Percentiles rank a stretch among this genome's conserved stretches.
Evolutionary conservation across 2,888 invertebrate species (phyloP).

Genomic region (Gortyna flavago): DNA sequence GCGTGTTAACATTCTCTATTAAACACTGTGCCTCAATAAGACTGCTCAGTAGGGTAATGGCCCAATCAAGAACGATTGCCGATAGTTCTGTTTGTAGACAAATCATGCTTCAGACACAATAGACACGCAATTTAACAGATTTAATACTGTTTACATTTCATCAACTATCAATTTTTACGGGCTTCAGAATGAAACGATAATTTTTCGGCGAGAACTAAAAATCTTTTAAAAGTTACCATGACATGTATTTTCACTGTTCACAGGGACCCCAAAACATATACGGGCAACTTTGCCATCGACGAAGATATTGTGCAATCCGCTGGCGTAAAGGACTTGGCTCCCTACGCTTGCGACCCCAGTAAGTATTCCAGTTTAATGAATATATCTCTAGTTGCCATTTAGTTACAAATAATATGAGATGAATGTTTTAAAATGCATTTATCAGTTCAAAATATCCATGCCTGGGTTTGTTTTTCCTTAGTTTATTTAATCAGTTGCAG

Average conservation of each 20-base stretch:
- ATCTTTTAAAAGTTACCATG: neutral
- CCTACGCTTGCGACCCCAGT: slow-evolving; percentile 96
- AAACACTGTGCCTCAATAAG: neutral
- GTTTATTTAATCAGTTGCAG: neutral
- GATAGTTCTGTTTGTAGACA: neutral
- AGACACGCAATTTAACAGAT: neutral
- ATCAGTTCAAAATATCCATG: neutral
- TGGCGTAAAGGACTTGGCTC: slow-evolving; percentile 95
- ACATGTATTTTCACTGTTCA: slow-evolving; percentile 65
- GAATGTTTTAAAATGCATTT: neutral
- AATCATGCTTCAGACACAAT: too few species aligned
- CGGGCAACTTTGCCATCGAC: slow-evolving; percentile 98
- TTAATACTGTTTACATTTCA: neutral
- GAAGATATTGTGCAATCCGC: slow-evolving; percentile 95
- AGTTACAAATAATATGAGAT: too few species aligned
- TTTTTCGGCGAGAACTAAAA: neutral
- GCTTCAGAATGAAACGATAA: neutral
- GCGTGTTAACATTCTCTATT: neutral
- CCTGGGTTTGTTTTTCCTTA: neutral
- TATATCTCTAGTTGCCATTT: neutral
- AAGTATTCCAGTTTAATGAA: slow-evolving; percentile 70
- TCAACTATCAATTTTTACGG: neutral
- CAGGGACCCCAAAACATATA: slow-evolving; percentile 93
- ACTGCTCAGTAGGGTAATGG: neutral
- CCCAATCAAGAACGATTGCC: neutral